Percentiles rank a stretch among this genome's conserved stretches.
Evolutionary conservation across 2,113 vertebrate genomes (phyloP).

Genomic region (Rhabdornis inornatus): DNA sequence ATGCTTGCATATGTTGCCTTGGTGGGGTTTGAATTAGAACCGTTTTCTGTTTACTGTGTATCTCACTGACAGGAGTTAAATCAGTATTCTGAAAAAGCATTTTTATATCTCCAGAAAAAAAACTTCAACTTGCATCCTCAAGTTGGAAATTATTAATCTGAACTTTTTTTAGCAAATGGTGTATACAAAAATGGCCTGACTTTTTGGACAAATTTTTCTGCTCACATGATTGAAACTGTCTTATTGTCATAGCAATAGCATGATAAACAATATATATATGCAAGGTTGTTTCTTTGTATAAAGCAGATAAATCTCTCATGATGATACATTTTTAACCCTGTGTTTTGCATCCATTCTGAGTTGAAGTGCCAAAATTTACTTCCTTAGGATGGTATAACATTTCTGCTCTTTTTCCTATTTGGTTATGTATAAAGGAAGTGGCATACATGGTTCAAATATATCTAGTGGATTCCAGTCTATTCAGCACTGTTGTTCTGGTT

Average conservation of each 20-base stretch:
- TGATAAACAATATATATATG: not conserved
- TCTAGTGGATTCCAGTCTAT: not conserved
- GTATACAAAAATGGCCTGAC: not conserved
- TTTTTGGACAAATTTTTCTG: not conserved
- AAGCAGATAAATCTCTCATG: not conserved
- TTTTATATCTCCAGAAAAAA: not conserved
- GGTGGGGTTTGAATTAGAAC: not conserved
- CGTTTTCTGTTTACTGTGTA: not conserved
- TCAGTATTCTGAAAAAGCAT: not conserved
- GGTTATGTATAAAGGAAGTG: not conserved
- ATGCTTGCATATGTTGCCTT: not conserved
- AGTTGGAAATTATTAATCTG: not conserved
- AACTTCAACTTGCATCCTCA: not conserved
- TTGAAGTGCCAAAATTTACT: not conserved
- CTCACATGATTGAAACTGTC: not conserved
- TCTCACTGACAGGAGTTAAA: not conserved
- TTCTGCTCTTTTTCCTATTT: slow-evolving; percentile 7
- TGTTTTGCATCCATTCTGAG: not conserved
- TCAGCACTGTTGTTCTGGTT: not conserved
- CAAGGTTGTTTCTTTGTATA: not conserved
- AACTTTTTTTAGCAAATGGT: not conserved
- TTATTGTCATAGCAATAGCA: not conserved
- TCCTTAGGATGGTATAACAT: not conserved
- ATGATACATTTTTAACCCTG: not conserved
- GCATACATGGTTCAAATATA: not conserved